Base-by-base conservation (phyloP, 2,113 vertebrate genomes). In the Pedionomus torquatus region DNA sequence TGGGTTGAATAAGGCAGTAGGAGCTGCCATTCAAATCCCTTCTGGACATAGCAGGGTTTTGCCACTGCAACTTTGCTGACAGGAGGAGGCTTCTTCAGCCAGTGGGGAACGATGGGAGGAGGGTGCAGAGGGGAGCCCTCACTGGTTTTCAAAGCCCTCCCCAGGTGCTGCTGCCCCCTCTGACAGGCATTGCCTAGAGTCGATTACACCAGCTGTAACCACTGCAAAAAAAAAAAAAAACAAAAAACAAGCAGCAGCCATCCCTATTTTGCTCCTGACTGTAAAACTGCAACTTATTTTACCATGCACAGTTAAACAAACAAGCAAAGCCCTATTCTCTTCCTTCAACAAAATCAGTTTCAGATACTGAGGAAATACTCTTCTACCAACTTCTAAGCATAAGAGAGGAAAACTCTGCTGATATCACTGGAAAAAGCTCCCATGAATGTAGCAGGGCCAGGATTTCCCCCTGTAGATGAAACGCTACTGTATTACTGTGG, bases 1-100 rank as follows among this genome's bases (percentile, higher is more conserved):
- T 9, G 21, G 65, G 51, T 43, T 71, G 82, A 44, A 39, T 0
- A 13, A 1, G 39, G 51, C 78, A 7, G 1, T 3, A 11, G 84
- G 80, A 80, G 77, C 39, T 43, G 79, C 61, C 0, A 0, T 55
- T 84, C 1, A 0, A 17, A 21, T 20, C 0, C 0, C 28, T 37
- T 41, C 54, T 52, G 64, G 49, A 41, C 60, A 7, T 58, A 52
- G 64, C 2, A 0, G 35, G 28, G 41, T 48, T 71, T 49, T 82
- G 64, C 39, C 83, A 72, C 48, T 23, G 58, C 28, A 25, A 28
- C 58, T 80, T 0, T 61, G 71, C 39, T 2, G 8, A 17, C 0
- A 0, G 25, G 31, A 60, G 9, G 15, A 49, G 14, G 11, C 43
- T 93, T 10, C 66, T 94, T 17, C 25, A n/a, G 87, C 48, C 25